Percentiles rank a stretch among this genome's conserved stretches.
Evolutionary conservation across 37 sponge, comb jelly and placozoan species (phyloP).

Genomic region (Amphimedon queenslandica): DNA sequence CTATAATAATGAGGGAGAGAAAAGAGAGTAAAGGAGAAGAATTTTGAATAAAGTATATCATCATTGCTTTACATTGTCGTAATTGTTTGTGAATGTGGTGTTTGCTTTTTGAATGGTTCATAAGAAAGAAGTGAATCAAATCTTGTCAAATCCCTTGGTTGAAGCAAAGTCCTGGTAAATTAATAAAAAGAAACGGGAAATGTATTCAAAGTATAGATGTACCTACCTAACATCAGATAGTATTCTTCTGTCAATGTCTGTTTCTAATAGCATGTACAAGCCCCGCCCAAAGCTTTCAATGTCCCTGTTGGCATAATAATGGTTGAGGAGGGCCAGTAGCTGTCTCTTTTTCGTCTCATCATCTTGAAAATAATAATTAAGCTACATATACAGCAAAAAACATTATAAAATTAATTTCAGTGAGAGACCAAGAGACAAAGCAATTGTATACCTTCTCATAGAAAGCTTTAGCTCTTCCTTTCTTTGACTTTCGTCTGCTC

Average conservation of each 20-base stretch:
- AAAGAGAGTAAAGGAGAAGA: too few relatives aligned
- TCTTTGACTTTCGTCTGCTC: constrained; percentile 1
- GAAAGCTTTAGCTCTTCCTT: constrained; percentile 54
- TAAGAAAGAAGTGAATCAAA: constrained; percentile 46
- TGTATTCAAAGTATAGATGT: neutral
- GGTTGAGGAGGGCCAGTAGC: constrained; percentile 50
- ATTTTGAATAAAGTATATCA: too few relatives aligned
- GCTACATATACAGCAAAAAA: too few relatives aligned
- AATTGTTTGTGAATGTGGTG: neutral
- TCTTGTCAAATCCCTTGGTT: constrained; percentile 11
- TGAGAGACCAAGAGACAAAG: too few relatives aligned
- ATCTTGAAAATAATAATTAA: constrained; percentile 69
- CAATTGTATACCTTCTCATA: constrained; percentile 64
- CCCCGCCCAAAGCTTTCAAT: constrained; percentile 56
- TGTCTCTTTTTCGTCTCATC: constrained; percentile 49
- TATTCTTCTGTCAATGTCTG: constrained; percentile 60
- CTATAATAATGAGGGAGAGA: too few relatives aligned
- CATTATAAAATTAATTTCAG: too few relatives aligned
- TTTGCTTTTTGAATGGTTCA: neutral
- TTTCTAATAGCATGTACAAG: constrained; percentile 48
- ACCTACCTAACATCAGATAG: constrained; percentile 50
- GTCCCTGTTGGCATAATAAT: constrained; percentile 49
- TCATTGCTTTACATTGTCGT: too few relatives aligned
- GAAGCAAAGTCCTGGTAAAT: constrained; percentile 30
- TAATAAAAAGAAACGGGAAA: neutral